Percentiles rank a stretch among this genome's conserved stretches.
These are phyloP conservation scores for Rhynchonycteris naso DNA, from an alignment of 2,797 vertebrate species.

Conservation along the genomic window DNA sequence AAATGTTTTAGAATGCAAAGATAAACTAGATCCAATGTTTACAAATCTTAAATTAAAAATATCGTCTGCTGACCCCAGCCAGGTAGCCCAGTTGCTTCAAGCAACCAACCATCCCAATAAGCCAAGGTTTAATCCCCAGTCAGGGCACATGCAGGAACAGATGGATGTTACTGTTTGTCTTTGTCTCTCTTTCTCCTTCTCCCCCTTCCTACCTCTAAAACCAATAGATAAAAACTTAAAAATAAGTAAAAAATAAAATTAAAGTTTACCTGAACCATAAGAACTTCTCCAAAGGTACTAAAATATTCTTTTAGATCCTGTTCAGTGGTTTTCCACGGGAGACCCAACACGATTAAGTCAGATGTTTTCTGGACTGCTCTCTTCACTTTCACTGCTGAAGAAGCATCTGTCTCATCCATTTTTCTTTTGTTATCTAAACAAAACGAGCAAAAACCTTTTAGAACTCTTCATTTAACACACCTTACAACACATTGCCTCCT, in stretches of 20 bases:
- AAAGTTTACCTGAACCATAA: slow-evolving; percentile 97
- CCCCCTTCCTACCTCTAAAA: too few species aligned
- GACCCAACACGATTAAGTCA: slow-evolving; percentile 96
- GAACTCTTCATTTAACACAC: background rate
- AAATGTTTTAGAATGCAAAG: slow-evolving; percentile 12
- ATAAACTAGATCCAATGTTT: background rate
- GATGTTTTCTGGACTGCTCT: slow-evolving; percentile 98
- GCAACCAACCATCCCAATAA: too few species aligned
- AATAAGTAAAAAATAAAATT: background rate
- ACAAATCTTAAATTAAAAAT: background rate
- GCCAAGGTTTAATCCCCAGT: too few species aligned
- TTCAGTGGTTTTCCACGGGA: slow-evolving; percentile 98
- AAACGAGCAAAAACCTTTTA: background rate
- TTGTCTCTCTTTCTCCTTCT: too few species aligned
- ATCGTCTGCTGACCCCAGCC: background rate
- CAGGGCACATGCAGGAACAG: too few species aligned
- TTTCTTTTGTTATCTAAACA: slow-evolving; percentile 97
- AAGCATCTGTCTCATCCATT: slow-evolving; percentile 99
- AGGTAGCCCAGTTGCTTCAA: too few species aligned
- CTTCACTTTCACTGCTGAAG: slow-evolving; percentile 97
- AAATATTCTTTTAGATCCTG: slow-evolving; percentile 99
- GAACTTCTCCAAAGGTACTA: slow-evolving; percentile 97
- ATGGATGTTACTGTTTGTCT: too few species aligned
- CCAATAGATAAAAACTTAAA: too few species aligned
- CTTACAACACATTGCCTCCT: background rate